Evolutionary conservation across 2,888 invertebrate genomes (phyloP), one percentile per base, ranked within the genome.

Genomic region (Masnerella sp.): DNA sequence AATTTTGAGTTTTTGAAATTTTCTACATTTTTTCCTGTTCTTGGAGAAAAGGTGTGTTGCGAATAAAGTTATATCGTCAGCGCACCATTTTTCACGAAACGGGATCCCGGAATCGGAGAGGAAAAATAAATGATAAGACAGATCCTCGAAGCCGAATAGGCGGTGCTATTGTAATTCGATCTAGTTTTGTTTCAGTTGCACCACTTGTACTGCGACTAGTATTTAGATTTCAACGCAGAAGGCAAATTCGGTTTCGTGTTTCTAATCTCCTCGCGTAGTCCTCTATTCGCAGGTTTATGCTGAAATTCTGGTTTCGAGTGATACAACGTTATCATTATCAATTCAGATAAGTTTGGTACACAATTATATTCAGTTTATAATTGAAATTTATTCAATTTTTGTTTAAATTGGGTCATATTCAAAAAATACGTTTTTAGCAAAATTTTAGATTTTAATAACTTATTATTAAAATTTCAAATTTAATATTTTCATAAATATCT

Each of bases 181-280:
- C 42, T 7, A 54, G 28, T 42, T 42, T n/a, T 32, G 43, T 40
- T 43, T 34, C 43, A 56, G 43, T 14, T 32, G 20, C 9, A 22
- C 56, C 28, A 42, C 32, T 43, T 43, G 32, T 56, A 43, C 5
- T 20, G 12, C 17, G 9, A 12, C 17, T 7, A 28, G 30, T 43
- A 43, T 43, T 43, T 32, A 56, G 34, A 32, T 56, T 43, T 56
- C 56, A 43, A 32, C 22, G 56, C 32, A 43, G 43, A 43, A 42
- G 12, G 40, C 22, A 20, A 56, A 14, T 43, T 56, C 14, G 43
- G 56, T 56, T 56, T 56, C 43, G 43, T 56, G 43, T 43, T 56
- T 43, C 43, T 56, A 56, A 56, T 56, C 32, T 43, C 32, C 32
- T 20, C n/a, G n/a, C n/a, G 20, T 20, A 32, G 14, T 15, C 15